These are phyloP conservation scores for Oreonectes daqikongensis DNA, from an alignment of 2,797 vertebrate genomes.

Conservation along the genomic window DNA sequence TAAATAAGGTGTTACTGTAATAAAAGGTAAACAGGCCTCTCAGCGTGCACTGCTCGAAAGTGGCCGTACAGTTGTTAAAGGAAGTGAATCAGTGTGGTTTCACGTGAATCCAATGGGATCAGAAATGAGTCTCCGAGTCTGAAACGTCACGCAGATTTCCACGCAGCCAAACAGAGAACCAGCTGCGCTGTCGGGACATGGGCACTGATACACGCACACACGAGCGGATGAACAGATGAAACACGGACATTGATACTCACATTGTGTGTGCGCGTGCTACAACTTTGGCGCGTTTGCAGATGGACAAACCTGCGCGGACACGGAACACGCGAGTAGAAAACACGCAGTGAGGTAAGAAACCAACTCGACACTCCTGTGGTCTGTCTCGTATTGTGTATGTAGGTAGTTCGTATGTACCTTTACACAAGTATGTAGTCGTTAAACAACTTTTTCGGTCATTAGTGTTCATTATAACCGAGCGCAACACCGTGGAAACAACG, in stretches of 20 bases:
- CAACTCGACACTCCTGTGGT: too few relatives aligned
- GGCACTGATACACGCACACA: not conserved
- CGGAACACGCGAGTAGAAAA: too few relatives aligned
- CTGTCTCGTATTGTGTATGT: not conserved
- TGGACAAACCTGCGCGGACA: not conserved
- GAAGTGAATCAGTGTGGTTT: not conserved
- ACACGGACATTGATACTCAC: not conserved
- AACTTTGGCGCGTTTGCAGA: not conserved
- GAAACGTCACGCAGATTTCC: not conserved
- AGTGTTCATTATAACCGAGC: too few relatives aligned
- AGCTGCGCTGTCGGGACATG: not conserved
- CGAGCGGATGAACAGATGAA: not conserved
- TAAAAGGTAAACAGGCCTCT: too few relatives aligned
- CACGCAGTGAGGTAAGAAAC: not conserved
- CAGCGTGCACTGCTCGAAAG: too few relatives aligned
- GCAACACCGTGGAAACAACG: too few relatives aligned
- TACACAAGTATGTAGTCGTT: not conserved
- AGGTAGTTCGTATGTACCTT: not conserved
- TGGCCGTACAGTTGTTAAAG: not conserved
- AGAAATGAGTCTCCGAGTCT: not conserved
- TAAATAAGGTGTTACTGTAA: too few relatives aligned
- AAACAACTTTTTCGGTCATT: not conserved
- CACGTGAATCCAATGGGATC: too few relatives aligned
- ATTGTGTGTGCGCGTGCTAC: not conserved
- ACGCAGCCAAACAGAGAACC: not conserved